Conservation (phyloP, 2,888 invertebrate genomes). For the Eueremaeus valkanovi region DNA sequence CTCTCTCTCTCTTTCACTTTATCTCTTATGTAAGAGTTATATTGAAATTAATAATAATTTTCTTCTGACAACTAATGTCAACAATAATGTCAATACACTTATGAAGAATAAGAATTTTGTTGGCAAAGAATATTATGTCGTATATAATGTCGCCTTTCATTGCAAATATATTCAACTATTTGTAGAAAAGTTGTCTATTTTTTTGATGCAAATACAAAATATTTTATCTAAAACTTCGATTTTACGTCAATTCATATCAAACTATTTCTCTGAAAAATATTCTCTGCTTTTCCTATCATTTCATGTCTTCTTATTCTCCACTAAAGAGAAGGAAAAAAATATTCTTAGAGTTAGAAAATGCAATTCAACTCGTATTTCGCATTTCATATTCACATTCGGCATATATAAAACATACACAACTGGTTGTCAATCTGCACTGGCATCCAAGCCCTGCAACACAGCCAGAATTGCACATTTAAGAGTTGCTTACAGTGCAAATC, state of each 20-base stretch:
- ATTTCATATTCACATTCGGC: conserved; percentile 11
- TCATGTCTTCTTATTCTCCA: neutral
- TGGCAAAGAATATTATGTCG: neutral
- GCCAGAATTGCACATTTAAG: no score
- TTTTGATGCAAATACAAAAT: neutral
- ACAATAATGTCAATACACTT: neutral
- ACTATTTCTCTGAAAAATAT: neutral
- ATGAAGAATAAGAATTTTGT: no score
- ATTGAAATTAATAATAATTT: neutral
- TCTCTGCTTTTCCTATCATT: neutral
- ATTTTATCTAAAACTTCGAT: neutral
- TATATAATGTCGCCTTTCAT: neutral
- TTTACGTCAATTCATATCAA: neutral
- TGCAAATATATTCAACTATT: no score
- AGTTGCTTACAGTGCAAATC: neutral
- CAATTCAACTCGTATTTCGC: neutral
- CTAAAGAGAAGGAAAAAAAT: neutral
- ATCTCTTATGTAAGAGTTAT: neutral
- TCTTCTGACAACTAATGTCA: neutral
- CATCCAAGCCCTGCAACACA: neutral
- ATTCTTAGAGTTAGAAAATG: neutral
- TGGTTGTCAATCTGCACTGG: conserved; percentile 1
- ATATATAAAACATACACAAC: conserved; percentile 1
- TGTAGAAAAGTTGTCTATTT: neutral
- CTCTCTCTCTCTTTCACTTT: no score